phyloP scores from a whole-genome alignment of 1,140 invertebrate genomes.

The Eufriesea mexicana region DNA sequence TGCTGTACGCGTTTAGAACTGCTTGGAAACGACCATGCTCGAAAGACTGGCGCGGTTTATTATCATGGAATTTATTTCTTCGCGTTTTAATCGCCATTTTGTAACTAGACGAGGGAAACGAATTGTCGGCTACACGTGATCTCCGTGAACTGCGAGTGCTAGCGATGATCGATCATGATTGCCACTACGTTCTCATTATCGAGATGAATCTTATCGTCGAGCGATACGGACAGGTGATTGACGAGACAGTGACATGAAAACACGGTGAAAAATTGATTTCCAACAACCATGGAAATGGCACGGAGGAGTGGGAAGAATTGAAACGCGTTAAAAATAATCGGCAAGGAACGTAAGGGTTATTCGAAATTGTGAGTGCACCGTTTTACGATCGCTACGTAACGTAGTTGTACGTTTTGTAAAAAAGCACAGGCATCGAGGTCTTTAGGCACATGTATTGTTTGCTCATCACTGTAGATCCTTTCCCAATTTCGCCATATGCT shows the following conservation, averaged over 20 bases:
- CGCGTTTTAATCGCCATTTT: background rate
- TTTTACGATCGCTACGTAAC: conserved; percentile 11
- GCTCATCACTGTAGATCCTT: background rate
- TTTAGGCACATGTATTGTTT: conserved; percentile 37
- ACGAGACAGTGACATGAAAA: background rate
- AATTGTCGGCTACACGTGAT: background rate
- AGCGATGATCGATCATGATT: conserved; percentile 1
- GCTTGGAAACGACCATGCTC: conserved; percentile 32
- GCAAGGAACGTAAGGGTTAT: background rate
- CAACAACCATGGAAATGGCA: background rate
- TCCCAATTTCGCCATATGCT: conserved; percentile 11
- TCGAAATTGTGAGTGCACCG: background rate
- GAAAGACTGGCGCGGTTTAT: conserved; percentile 18
- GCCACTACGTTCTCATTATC: background rate
- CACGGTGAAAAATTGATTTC: background rate
- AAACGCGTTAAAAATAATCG: background rate
- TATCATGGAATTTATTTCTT: too few relatives aligned
- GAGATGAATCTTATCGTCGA: background rate
- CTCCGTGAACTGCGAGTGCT: background rate
- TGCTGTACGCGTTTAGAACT: background rate
- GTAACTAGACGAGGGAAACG: background rate
- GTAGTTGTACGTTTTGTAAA: conserved; percentile 23
- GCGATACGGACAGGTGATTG: background rate
- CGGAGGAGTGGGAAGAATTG: background rate
- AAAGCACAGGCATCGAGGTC: conserved; percentile 42